Conservation (phyloP, 2,888 invertebrate genomes). For the Dascillus cervinus region DNA sequence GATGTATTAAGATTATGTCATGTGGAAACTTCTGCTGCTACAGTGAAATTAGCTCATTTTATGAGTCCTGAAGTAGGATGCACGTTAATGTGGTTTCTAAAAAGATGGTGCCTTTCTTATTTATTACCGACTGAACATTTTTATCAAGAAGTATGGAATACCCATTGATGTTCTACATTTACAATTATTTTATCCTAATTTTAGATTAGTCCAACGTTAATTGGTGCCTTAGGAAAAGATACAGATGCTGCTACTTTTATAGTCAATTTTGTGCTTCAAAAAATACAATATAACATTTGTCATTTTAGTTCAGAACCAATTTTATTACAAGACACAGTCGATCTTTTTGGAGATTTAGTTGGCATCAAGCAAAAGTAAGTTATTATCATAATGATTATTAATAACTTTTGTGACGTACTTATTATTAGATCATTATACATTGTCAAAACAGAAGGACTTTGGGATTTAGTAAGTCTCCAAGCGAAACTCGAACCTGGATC, state of each 20-base stretch:
- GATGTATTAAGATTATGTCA: constrained; percentile 67
- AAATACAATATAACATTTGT: constrained; percentile 55
- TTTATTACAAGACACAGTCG: constrained; percentile 55
- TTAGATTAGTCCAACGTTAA: constrained; percentile 53
- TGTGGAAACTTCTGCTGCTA: constrained; percentile 64
- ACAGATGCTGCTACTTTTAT: constrained; percentile 58
- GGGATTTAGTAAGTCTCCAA: constrained; percentile 47
- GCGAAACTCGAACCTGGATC: constrained; percentile 45
- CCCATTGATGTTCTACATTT: constrained; percentile 1
- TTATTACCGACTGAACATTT: constrained; percentile 55
- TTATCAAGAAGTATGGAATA: constrained; percentile 46
- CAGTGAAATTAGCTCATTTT: constrained; percentile 56
- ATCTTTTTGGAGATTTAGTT: constrained; percentile 46
- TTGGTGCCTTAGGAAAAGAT: constrained; percentile 57
- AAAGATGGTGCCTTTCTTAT: constrained; percentile 68
- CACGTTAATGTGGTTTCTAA: constrained; percentile 71
- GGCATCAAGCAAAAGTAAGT: constrained; percentile 38
- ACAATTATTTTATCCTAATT: constrained; percentile 16
- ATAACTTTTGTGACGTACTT: constrained; percentile 1
- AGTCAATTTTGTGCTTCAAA: constrained; percentile 55
- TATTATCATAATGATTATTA: constrained; percentile 1
- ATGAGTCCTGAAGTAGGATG: constrained; percentile 75
- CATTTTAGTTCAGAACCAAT: constrained; percentile 55
- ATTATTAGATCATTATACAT: constrained; percentile 45
- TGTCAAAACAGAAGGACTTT: constrained; percentile 50